Evolutionary conservation across 2,113 vertebrate species (phyloP), one percentile per base, ranked within the genome.

Genomic region (Ceyx melanurus): DNA sequence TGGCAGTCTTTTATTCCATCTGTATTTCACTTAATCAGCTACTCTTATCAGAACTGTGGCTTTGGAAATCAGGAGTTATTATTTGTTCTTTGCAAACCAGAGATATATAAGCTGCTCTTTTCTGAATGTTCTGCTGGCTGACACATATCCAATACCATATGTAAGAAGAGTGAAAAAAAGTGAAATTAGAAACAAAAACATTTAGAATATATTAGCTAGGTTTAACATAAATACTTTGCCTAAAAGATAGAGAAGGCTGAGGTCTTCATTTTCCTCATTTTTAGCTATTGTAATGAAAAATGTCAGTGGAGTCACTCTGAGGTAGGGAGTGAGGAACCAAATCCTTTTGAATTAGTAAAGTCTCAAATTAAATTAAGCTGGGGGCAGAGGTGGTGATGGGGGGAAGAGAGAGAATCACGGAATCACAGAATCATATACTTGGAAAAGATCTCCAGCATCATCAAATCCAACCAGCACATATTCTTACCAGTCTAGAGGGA

Each of bases 1-100:
- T 90, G 81, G 94, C 81, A 96, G 94, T 54, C 81, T 92, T 90
- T 84, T 93, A 85, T 90, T 91, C 62, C 80, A 70, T 96, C 61
- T 82, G 83, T 73, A 82, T 92, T 88, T 88, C 89, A 84, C 88
- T 79, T 94, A 72, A 92, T 82, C 94, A 86, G 58, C 85, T 77
- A n/a, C 66, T 87, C 87, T 95, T 91, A 96, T 89, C 78, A 35
- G 86, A 94, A 89, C 74, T 66, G 43, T 74, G 89, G 77, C 86
- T 95, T 80, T 62, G 71, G 51, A 89, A 84, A 82, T 84, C 90
- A 23, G 46, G 58, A 35, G 7, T 33, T 75, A 48, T 86, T 77
- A 29, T 22, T 90, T 84, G 61, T 73, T 82, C 67, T 82, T 77
- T 89, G 42, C 60, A 85, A 61, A 50, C 33, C 43, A 51, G 77